Percentiles rank a stretch among this genome's conserved stretches.
Conservation (phyloP, 2,797 vertebrate species). For the Pristis pectinata region DNA sequence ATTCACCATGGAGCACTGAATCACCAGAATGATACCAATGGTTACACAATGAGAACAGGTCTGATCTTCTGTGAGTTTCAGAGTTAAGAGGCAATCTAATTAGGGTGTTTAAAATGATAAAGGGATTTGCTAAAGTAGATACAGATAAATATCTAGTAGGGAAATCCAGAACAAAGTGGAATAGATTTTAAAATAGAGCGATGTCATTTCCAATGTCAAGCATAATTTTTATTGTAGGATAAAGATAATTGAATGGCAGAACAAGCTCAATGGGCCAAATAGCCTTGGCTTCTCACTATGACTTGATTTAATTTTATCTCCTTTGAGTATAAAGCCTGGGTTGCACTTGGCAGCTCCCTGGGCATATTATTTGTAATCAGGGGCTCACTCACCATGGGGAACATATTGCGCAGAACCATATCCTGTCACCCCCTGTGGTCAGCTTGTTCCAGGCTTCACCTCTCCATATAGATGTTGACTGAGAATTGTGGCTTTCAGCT, state of each 20-base stretch:
- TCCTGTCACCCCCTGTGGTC: background rate
- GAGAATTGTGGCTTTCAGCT: background rate
- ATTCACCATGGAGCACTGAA: background rate
- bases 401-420: background rate
- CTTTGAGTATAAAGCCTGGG: background rate
- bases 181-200: background rate
- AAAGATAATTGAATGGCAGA: background rate
- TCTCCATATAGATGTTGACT: background rate
- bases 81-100: no score
- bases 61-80: background rate
- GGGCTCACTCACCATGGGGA: background rate
- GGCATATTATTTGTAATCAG: background rate
- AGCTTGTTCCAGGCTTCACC: background rate
- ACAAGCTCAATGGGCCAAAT: background rate
- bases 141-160: background rate
- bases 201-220: no score
- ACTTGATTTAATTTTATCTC: background rate
- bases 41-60: background rate
- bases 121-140: background rate
- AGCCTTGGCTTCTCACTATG: background rate
- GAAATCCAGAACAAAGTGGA: background rate
- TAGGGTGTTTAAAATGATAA: background rate
- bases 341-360: background rate
- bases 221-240: no score
- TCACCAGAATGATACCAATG: background rate